Evolutionary conservation across 2,113 vertebrate species (phyloP).

Genomic region (Panthera uncia): DNA sequence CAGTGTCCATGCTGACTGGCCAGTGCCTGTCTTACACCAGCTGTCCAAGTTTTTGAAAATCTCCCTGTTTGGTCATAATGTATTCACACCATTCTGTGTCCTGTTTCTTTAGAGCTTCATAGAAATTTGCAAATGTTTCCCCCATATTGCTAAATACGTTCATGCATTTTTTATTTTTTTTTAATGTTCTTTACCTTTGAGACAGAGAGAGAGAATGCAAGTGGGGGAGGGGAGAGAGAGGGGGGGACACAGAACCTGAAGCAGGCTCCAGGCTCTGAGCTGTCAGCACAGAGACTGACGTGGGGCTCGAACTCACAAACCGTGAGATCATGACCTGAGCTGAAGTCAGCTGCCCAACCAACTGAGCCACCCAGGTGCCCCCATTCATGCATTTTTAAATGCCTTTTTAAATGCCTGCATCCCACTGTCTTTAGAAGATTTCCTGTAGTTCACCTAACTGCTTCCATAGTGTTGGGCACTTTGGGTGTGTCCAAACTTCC

Average conservation of each 20-base stretch:
- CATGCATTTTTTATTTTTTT: not conserved
- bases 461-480: not conserved
- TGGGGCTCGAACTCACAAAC: too few relatives aligned
- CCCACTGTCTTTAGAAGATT: not conserved
- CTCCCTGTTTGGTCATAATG: not conserved
- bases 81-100: not conserved
- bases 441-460: not conserved
- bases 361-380: too few relatives aligned
- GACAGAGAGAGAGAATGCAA: too few relatives aligned
- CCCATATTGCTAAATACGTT: not conserved
- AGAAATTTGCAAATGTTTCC: not conserved
- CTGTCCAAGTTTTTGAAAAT: not conserved
- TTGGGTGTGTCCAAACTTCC: conserved; percentile 23
- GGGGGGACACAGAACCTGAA: too few relatives aligned
- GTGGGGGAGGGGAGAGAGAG: too few relatives aligned
- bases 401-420: not conserved
- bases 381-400: not conserved
- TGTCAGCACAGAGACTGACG: too few relatives aligned
- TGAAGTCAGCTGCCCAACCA: too few relatives aligned
- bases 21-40: not conserved
- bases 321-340: too few relatives aligned
- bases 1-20: not conserved
- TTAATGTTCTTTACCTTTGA: too few relatives aligned
- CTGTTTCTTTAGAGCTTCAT: not conserved
- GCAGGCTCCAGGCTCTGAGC: too few relatives aligned